phyloP scores from a whole-genome alignment of 1,140 invertebrate genomes.

The Pollicipes pollicipes region DNA sequence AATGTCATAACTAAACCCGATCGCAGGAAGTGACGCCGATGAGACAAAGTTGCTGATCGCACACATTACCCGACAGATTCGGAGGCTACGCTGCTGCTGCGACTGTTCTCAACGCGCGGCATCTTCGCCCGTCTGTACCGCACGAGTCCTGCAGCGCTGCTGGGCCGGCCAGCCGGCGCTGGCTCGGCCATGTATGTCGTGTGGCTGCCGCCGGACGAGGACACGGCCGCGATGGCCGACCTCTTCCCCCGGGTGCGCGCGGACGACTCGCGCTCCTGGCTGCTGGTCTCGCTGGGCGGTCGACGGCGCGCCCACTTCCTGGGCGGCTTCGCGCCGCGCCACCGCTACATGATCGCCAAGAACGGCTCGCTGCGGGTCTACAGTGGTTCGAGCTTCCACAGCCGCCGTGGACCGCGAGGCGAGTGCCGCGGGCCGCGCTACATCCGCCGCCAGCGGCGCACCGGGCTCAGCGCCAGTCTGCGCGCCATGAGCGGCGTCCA shows the following conservation, averaged over 20 bases:
- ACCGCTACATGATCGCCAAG: neutral
- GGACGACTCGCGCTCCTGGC: neutral
- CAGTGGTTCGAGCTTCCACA: neutral
- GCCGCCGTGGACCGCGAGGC: too few relatives aligned
- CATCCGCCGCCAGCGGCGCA: too few relatives aligned
- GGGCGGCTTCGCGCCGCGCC: neutral
- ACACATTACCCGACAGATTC: too few relatives aligned
- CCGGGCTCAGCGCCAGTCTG: neutral
- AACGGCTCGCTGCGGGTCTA: neutral
- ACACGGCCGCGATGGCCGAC: neutral
- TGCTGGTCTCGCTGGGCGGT: neutral
- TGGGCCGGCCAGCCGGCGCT: neutral
- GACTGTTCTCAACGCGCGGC: too few relatives aligned
- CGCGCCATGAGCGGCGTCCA: neutral
- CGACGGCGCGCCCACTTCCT: neutral
- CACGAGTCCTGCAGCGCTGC: too few relatives aligned
- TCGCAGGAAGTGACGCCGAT: too few relatives aligned
- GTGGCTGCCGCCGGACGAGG: neutral
- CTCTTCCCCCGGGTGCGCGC: neutral
- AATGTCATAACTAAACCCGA: too few relatives aligned
- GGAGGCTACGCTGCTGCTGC: too few relatives aligned
- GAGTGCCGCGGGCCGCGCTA: neutral
- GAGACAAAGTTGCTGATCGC: too few relatives aligned
- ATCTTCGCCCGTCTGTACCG: neutral
- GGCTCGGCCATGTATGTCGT: neutral